Evolutionary conservation across 2,888 invertebrate species (phyloP).

Genomic region (Cylloceria caligata): DNA sequence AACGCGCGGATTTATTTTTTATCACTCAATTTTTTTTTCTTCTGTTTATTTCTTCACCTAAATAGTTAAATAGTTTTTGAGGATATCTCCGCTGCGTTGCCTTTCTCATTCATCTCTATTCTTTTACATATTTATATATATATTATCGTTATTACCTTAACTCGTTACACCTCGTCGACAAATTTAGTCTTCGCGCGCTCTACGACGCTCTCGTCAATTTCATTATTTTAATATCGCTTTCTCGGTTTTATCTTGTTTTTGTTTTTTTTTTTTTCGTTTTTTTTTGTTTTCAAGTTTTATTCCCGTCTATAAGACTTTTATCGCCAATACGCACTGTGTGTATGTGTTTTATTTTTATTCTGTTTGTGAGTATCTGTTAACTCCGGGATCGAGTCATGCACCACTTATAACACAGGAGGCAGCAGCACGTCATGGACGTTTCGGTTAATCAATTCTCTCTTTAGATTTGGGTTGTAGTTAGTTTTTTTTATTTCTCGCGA

Average conservation of each 20-base stretch:
- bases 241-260: slow-evolving; percentile 11
- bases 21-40: slow-evolving; percentile 45
- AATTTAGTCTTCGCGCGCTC: slow-evolving; percentile 45
- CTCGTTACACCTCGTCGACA: slow-evolving; percentile 57
- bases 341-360: slow-evolving; percentile 7
- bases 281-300: slow-evolving; percentile 17
- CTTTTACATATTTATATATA: slow-evolving; percentile 68
- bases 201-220: slow-evolving; percentile 55
- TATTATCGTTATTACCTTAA: slow-evolving; percentile 63
- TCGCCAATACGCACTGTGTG: slow-evolving; percentile 62
- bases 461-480: slow-evolving; percentile 34
- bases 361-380: slow-evolving; percentile 59
- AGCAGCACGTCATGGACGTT: slow-evolving; percentile 49
- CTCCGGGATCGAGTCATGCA: slow-evolving; percentile 57
- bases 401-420: slow-evolving; percentile 45
- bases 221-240: slow-evolving; percentile 40
- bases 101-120: slow-evolving; percentile 60
- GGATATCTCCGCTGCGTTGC: slow-evolving; percentile 58
- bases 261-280: slow-evolving; percentile 22
- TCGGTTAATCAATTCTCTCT: slow-evolving; percentile 38
- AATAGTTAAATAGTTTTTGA: slow-evolving; percentile 67
- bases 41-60: slow-evolving; percentile 55
- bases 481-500: slow-evolving; percentile 8
- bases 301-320: slow-evolving; percentile 50
- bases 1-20: slow-evolving; percentile 63